Base-by-base conservation (phyloP, 2,797 vertebrate genomes). In the Cuniculus paca region DNA sequence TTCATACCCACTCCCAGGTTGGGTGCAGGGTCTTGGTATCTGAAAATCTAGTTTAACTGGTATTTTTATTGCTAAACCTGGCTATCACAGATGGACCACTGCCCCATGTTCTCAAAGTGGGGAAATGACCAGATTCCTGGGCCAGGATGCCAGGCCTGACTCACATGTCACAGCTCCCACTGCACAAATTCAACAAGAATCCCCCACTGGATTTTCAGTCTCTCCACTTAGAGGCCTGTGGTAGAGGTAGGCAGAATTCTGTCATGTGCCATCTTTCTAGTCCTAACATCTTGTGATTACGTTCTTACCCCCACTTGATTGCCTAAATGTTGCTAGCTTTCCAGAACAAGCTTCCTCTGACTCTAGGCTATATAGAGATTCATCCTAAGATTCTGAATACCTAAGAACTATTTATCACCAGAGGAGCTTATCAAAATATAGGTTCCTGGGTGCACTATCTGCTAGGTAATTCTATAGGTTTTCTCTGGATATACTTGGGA, bases 31-130 rank as follows among this genome's bases (percentile, higher is more conserved):
- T 6, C 70, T 74, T 28, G 45, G 5, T 16, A 87, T 42, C 45
- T 81, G 48, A 87, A 88, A 88, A 74, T 81, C 26, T 90, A 79
- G 85, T 42, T 65, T 93, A 93, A 88, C 31, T 85, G 22, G 13
- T 28, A 60, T 74, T 89, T 86, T 89, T 78, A 91, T 42, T 83
- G 34, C 39, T 60, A 84, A 83, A 72, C 58, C 90, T 90, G 70
- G 45, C 56, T n/a, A 91, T 11, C n/a, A 52, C 2, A 61, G 65
- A 91, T 17, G 13, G 54, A 36, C 60, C 61, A 79, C 3, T n/a
- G 61, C 9, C 36, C 75, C 39, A n/a, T 19, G 42, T 34, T 89
- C 77, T 26, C 6, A 42, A 39, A 87, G 31, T 79, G 16, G 28
- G 13, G 19, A 17, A 75, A 14, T 48, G 45, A 42, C 58, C 65